A percentile compares a stretch with the other conserved stretches of the same genome.
Evolutionary conservation across 2,797 vertebrate genomes (phyloP).

Genomic region (Eleutherodactylus coqui): DNA sequence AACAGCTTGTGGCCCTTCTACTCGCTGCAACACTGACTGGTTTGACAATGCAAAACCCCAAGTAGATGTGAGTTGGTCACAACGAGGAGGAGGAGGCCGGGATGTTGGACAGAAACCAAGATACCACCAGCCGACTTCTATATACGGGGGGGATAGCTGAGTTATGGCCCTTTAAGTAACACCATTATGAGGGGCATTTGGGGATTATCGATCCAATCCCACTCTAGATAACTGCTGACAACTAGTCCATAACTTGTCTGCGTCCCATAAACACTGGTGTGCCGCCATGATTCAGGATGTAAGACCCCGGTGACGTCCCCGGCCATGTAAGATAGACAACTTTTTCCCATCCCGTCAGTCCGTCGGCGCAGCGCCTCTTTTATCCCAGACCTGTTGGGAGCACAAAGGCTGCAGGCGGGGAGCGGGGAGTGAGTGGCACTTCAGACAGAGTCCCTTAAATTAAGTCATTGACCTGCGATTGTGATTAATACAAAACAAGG

Average conservation of each 20-base stretch:
- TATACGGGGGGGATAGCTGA: no score
- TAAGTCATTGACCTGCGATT: constrained; percentile 93
- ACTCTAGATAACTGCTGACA: neutral
- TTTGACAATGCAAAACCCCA: no score
- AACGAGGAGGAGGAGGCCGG: no score
- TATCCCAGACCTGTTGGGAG: constrained; percentile 34
- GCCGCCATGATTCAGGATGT: neutral
- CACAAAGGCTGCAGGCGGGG: constrained; percentile 51
- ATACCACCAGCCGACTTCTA: no score
- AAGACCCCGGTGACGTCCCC: neutral
- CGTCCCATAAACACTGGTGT: neutral
- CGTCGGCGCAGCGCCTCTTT: constrained; percentile 7
- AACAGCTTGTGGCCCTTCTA: no score
- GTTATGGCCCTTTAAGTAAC: no score
- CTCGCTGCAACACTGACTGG: no score
- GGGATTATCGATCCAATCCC: neutral
- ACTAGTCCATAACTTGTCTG: neutral
- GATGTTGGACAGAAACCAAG: no score
- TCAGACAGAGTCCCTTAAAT: constrained; percentile 92
- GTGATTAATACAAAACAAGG: constrained; percentile 98
- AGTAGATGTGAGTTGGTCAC: no score
- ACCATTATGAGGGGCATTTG: no score
- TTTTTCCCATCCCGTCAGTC: constrained; percentile 5
- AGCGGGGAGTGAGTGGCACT: constrained; percentile 77
- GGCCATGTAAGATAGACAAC: neutral